These are phyloP conservation scores for Yponomeuta plumbellus DNA, from an alignment of 2,888 invertebrate genomes.

Conservation along the genomic window DNA sequence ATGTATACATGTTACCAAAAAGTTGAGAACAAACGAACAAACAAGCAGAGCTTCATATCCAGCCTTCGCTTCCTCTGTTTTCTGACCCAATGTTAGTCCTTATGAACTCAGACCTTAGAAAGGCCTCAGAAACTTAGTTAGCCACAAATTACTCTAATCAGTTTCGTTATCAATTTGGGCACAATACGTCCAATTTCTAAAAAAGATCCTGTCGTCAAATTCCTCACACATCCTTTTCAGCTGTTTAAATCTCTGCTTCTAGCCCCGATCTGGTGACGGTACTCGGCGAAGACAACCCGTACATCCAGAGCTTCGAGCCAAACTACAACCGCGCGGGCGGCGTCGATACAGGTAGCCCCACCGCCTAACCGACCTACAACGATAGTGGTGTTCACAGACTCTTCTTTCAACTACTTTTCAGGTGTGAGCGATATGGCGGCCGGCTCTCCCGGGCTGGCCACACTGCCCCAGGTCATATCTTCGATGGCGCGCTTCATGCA, in stretches of 20 bases:
- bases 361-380: too few relatives aligned
- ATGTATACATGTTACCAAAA: too few relatives aligned
- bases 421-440: constrained; percentile 64
- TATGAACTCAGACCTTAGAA: too few relatives aligned
- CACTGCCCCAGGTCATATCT: constrained; percentile 70
- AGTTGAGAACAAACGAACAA: background rate
- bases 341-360: constrained; percentile 52
- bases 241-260: background rate
- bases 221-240: too few relatives aligned
- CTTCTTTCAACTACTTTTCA: constrained; percentile 23
- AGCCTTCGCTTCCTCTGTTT: too few relatives aligned
- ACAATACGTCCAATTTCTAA: too few relatives aligned
- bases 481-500: constrained; percentile 73
- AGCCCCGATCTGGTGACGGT: constrained; percentile 71
- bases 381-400: background rate
- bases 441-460: constrained; percentile 64
- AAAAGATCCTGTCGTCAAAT: too few relatives aligned
- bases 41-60: too few relatives aligned
- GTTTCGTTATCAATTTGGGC: too few relatives aligned
- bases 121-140: too few relatives aligned
- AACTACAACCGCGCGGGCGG: constrained; percentile 64
- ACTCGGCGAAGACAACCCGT: constrained; percentile 73
- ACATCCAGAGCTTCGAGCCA: constrained; percentile 71
- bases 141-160: too few relatives aligned
- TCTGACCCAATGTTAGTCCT: too few relatives aligned